Conservation (phyloP, 1,140 invertebrate genomes). For the Ectropis grisescens region DNA sequence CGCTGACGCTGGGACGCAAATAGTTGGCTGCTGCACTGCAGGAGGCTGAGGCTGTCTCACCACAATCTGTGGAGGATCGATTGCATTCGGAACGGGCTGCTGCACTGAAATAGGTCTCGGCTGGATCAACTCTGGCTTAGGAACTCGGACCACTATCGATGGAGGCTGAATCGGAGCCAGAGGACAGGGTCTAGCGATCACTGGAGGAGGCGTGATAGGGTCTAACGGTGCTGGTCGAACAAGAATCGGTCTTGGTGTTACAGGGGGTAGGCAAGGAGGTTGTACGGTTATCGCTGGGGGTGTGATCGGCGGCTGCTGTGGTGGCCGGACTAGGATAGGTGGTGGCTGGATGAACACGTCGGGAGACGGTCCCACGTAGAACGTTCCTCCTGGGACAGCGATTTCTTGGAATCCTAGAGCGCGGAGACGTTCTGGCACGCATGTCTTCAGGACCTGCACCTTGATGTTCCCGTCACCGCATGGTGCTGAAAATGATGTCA, state of each 20-base stretch:
- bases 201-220: constrained; percentile 27
- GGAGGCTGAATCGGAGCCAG: constrained; percentile 24
- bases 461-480: constrained; percentile 27
- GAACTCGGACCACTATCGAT: constrained; percentile 23
- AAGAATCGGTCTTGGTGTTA: constrained; percentile 26
- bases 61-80: constrained; percentile 25
- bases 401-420: constrained; percentile 25
- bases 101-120: constrained; percentile 27
- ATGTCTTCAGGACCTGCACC: constrained; percentile 10
- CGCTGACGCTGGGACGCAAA: neutral
- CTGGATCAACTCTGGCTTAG: constrained; percentile 20
- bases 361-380: constrained; percentile 26
- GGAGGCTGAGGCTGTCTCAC: constrained; percentile 21
- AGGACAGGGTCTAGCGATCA: constrained; percentile 23
- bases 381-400: constrained; percentile 29
- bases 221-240: constrained; percentile 22
- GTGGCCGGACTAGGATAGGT: constrained; percentile 32
- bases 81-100: constrained; percentile 17
- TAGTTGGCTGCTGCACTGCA: constrained; percentile 20
- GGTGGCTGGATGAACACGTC: constrained; percentile 39
- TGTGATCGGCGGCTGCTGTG: constrained; percentile 19
- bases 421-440: constrained; percentile 12
- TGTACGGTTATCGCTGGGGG: constrained; percentile 28
- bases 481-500: constrained; percentile 25
- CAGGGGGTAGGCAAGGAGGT: constrained; percentile 18